Evolutionary conservation across 2,888 invertebrate species (phyloP).

Genomic region (Fragum sueziense): DNA sequence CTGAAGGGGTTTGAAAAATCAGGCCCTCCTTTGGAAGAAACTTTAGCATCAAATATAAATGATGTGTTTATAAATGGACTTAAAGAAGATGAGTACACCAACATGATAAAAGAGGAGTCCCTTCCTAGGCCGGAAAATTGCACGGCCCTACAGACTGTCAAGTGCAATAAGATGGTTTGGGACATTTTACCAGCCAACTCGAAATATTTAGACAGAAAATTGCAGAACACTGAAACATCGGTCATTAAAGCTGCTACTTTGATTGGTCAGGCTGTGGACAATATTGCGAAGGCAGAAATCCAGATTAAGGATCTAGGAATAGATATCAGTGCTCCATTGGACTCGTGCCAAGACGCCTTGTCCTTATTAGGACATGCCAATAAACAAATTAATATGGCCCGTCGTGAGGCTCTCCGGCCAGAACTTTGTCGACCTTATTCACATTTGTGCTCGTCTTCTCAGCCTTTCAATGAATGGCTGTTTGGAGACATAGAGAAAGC

Average conservation of each 20-base stretch:
- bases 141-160: slow-evolving; percentile 3
- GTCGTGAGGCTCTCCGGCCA: background rate
- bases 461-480: background rate
- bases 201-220: slow-evolving; percentile 2
- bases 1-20: slow-evolving; percentile 1
- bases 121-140: slow-evolving; percentile 16
- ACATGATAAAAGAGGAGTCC: slow-evolving; percentile 11
- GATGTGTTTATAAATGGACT: too few relatives aligned
- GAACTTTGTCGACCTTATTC: slow-evolving; percentile 1
- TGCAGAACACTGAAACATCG: slow-evolving; percentile 13
- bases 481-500: slow-evolving; percentile 17
- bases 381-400: slow-evolving; percentile 6
- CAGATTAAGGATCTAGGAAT: slow-evolving; percentile 2
- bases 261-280: background rate
- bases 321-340: background rate
- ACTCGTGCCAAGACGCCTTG: background rate
- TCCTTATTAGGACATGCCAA: slow-evolving; percentile 21
- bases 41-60: background rate
- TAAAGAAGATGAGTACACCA: background rate
- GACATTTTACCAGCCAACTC: background rate
- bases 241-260: slow-evolving; percentile 6
- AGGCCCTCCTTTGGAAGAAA: slow-evolving; percentile 6
- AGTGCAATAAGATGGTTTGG: slow-evolving; percentile 17
- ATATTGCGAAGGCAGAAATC: background rate
- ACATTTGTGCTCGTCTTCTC: background rate